Percentiles rank a stretch among this genome's conserved stretches.
Evolutionary conservation across 2,888 invertebrate species (phyloP).

Genomic region (Stenodema calcarata): DNA sequence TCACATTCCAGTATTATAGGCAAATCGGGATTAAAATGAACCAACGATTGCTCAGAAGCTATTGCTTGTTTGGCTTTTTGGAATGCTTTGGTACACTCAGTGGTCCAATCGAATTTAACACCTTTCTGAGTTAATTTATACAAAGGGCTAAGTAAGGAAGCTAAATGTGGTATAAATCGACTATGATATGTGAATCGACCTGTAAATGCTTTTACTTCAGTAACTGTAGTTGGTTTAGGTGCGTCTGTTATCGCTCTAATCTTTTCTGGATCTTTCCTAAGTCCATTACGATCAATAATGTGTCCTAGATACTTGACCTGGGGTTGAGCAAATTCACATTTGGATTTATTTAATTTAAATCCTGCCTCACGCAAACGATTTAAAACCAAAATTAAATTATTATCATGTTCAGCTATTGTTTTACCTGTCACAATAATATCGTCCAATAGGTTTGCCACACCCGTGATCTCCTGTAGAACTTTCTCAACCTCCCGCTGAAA

Average conservation of each 20-base stretch:
- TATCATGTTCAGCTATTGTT: neutral
- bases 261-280: neutral
- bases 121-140: slow-evolving; percentile 20
- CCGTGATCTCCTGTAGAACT: neutral
- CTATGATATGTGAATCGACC: too few relatives aligned
- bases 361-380: neutral
- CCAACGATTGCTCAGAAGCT: neutral
- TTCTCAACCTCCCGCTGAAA: neutral
- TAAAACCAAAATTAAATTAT: neutral
- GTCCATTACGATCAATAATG: neutral
- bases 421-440: neutral
- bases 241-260: too few relatives aligned
- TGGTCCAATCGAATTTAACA: neutral
- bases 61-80: neutral
- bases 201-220: neutral
- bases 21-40: slow-evolving; percentile 14
- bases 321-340: neutral
- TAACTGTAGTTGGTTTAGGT: neutral
- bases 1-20: slow-evolving; percentile 26
- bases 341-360: neutral
- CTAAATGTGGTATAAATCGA: neutral
- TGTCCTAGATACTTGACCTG: neutral
- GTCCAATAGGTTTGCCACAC: neutral
- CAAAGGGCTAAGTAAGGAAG: neutral
- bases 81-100: neutral